Evolutionary conservation across 2,113 vertebrate species (phyloP), one percentile per base, ranked within the genome.

Genomic region (Pionites leucogaster): DNA sequence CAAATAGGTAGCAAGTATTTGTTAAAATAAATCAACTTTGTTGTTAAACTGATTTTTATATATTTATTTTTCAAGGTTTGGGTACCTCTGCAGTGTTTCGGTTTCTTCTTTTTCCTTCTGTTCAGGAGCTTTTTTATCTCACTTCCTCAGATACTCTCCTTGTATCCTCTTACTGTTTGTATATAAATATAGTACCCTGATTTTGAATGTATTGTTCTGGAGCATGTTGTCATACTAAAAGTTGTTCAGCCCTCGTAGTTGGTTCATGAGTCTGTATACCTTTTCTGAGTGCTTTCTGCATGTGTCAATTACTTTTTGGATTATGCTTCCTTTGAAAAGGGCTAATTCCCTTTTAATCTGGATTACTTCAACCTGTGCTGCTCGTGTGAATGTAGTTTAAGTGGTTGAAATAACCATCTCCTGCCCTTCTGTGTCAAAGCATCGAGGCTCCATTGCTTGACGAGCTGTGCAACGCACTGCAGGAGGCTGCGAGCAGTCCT

Each of bases 201-300:
- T 72, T 80, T 91, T 91, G 90, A 94, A 74, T 67, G n/a, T 67
- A 47, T 17, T 88, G 41, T 85, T 95, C 78, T 85, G 71, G 57
- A 88, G 75, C 53, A 37, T 49, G 42, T 77, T 90, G 81, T 87
- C 17, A 10, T 49, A 29, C 33, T 79, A 44, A 72, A 67, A 91
- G 41, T 70, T 91, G 29, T 90, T 85, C 39, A 33, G 41, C 78
- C 60, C 39, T 88, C 68, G 39, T 41, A 25, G 24, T 71, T 1
- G 3, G 28, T 74, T 93, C 10, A 1, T 65, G n/a, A 85, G n/a
- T 47, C 84, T 79, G 2, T 76, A 1, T 64, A 29, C 52, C 49
- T 89, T 78, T 64, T 59, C 64, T 62, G 42, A 82, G 52, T 16
- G 29, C 47, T 82, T 78, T 77, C 55, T 88, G 39, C 22, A 6